Evolutionary conservation across 2,888 invertebrate genomes (phyloP).

Genomic region (Xestia sexstrigata): DNA sequence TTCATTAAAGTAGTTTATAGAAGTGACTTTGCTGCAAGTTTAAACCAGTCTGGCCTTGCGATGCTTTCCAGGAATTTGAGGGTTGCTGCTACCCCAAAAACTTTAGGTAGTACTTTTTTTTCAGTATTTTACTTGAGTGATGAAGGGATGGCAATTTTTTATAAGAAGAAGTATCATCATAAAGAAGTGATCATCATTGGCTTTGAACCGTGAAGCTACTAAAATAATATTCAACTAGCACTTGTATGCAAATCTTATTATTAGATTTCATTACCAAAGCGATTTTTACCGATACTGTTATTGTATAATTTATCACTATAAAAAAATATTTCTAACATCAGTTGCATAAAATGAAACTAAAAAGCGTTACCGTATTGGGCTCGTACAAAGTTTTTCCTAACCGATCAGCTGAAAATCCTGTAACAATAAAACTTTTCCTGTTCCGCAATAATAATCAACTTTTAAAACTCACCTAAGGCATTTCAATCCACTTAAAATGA

Average conservation of each 20-base stretch:
- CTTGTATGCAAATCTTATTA: not conserved
- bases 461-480: constrained; percentile 48
- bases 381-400: not conserved
- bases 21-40: not conserved
- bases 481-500: constrained; percentile 49
- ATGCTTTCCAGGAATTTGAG: not conserved
- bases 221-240: not conserved
- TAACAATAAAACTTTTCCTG: not conserved
- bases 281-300: not conserved
- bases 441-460: not conserved
- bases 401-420: not conserved
- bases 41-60: no score
- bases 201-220: not conserved
- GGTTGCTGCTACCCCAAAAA: not conserved
- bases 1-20: not conserved
- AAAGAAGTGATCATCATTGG: not conserved
- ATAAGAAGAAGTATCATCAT: not conserved
- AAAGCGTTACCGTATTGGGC: not conserved
- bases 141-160: not conserved
- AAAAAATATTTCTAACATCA: not conserved
- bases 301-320: not conserved
- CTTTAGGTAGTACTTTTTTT: not conserved
- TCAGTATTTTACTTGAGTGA: not conserved
- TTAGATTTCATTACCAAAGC: not conserved
- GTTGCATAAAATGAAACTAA: not conserved